Conservation (phyloP, 1,140 invertebrate species). For the Atta cephalotes region DNA sequence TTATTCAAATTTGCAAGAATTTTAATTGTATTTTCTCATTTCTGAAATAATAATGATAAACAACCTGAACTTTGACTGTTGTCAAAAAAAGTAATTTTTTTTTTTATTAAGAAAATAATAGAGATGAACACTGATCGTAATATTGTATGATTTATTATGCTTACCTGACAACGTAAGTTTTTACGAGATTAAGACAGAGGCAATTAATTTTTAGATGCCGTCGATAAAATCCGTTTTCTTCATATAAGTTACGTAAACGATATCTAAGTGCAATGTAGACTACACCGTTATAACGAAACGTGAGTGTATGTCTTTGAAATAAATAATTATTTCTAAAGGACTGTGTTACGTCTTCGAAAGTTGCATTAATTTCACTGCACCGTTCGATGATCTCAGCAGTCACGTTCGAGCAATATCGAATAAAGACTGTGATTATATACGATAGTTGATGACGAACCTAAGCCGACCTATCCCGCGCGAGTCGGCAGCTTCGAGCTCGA, state of each 20-base stretch:
- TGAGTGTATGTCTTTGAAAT: slow-evolving; percentile 43
- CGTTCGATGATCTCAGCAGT: slow-evolving; percentile 75
- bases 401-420: slow-evolving; percentile 82
- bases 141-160: background rate
- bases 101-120: slow-evolving; percentile 10
- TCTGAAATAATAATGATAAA: too few species aligned
- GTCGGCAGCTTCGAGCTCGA: slow-evolving; percentile 26
- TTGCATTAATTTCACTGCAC: slow-evolving; percentile 67
- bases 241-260: slow-evolving; percentile 45
- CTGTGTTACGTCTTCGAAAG: slow-evolving; percentile 49
- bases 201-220: slow-evolving; percentile 6
- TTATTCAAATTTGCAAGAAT: too few species aligned
- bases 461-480: slow-evolving; percentile 55
- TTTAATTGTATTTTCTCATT: too few species aligned
- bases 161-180: background rate
- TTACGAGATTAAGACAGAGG: slow-evolving; percentile 39
- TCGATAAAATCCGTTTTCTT: slow-evolving; percentile 27
- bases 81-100: background rate
- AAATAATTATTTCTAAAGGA: slow-evolving; percentile 60
- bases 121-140: background rate
- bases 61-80: too few species aligned
- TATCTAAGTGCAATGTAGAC: background rate
- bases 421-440: slow-evolving; percentile 83
- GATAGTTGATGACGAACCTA: slow-evolving; percentile 78
- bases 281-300: slow-evolving; percentile 24